A percentile compares a stretch with the other conserved stretches of the same genome.
phyloP scores from a whole-genome alignment of 2,113 vertebrate species.

The Dipodomys merriami region DNA sequence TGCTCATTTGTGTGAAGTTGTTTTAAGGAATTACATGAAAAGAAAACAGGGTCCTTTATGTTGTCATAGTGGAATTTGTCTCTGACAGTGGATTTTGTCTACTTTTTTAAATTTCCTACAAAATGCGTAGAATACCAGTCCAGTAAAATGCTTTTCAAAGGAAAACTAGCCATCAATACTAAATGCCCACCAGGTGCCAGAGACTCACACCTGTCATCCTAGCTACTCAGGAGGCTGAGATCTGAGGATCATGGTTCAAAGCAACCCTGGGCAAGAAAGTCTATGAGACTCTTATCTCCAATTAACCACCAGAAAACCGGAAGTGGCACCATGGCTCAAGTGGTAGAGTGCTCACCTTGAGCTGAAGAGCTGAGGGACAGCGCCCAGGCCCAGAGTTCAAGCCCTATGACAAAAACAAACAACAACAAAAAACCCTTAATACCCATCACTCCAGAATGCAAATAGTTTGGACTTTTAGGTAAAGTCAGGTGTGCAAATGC shows the following conservation, averaged over 20 bases:
- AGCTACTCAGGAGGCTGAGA: no score
- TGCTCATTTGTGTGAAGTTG: conserved; percentile 19
- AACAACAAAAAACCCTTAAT: background rate
- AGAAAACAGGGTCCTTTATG: background rate
- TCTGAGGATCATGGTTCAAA: no score
- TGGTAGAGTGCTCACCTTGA: no score
- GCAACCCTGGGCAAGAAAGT: no score
- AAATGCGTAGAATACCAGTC: background rate
- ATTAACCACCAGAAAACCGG: no score
- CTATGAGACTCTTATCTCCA: no score
- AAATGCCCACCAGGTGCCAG: no score
- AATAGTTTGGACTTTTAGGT: conserved; percentile 46
- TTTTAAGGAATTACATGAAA: conserved; percentile 29
- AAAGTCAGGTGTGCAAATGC: background rate
- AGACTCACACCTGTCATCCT: no score
- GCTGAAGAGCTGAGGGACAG: no score
- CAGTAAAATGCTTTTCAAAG: conserved; percentile 23
- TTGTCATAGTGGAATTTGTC: conserved; percentile 29
- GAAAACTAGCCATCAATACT: background rate
- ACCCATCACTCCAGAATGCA: background rate
- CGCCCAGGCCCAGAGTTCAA: no score
- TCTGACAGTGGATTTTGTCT: conserved; percentile 56
- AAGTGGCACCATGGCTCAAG: no score
- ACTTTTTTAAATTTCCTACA: conserved; percentile 29
- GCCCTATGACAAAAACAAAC: no score